Conservation (phyloP, 2,797 vertebrate genomes). For the Yasuhikotakia modesta region DNA sequence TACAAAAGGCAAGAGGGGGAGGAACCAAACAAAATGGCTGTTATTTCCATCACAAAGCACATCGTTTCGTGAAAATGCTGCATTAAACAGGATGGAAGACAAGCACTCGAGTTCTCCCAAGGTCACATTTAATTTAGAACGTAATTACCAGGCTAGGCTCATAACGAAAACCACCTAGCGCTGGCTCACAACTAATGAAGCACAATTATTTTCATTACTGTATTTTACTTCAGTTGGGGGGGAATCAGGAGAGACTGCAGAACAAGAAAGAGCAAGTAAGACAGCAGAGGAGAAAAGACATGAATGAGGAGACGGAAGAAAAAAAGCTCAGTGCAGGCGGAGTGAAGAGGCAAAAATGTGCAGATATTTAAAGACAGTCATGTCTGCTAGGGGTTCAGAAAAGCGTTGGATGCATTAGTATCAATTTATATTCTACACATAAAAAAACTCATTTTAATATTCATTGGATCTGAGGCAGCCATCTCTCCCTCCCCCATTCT, state of each 20-base stretch:
- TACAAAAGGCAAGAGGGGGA: constrained; percentile 41
- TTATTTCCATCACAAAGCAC: constrained; percentile 81
- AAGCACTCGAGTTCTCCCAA: constrained; percentile 89
- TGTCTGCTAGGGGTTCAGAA: constrained; percentile 47
- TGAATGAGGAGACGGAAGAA: too few species aligned
- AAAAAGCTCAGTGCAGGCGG: constrained; percentile 14
- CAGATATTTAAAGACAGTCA: constrained; percentile 54
- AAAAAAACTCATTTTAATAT: constrained; percentile 51
- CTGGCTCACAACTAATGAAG: constrained; percentile 85
- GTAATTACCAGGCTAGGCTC: constrained; percentile 99
- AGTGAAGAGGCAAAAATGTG: constrained; percentile 43
- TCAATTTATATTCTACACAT: constrained; percentile 60
- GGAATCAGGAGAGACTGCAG: constrained; percentile 48
- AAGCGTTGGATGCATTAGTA: constrained; percentile 54
- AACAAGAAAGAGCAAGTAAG: constrained; percentile 35
- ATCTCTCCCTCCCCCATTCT: constrained; percentile 34
- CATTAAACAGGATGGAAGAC: constrained; percentile 80
- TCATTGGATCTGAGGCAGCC: constrained; percentile 44
- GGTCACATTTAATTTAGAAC: constrained; percentile 99
- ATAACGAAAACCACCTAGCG: constrained; percentile 86
- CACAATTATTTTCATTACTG: constrained; percentile 89
- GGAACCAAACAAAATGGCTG: constrained; percentile 64
- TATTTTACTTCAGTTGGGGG: constrained; percentile 70
- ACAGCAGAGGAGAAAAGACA: constrained; percentile 6
- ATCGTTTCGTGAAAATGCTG: constrained; percentile 78